phyloP scores from a whole-genome alignment of 2,113 vertebrate species.

The Bos taurus region DNA sequence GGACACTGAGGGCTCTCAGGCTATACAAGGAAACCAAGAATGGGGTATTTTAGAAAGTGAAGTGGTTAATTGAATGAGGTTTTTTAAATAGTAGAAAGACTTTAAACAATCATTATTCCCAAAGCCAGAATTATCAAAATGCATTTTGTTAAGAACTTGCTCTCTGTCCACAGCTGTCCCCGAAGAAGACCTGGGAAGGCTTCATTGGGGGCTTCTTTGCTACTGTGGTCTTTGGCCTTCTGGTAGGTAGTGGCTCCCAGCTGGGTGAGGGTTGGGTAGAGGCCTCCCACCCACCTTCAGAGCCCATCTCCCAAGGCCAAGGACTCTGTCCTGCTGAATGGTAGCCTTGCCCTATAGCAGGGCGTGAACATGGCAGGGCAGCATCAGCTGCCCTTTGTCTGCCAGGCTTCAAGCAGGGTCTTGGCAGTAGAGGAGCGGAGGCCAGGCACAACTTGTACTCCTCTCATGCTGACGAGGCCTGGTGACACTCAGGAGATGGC shows the following conservation, averaged over 20 bases:
- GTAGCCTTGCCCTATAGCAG: background rate
- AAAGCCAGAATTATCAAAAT: background rate
- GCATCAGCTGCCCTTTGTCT: background rate
- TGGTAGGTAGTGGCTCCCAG: slow-evolving; percentile 82
- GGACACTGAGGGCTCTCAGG: background rate
- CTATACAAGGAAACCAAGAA: background rate
- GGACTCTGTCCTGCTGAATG: background rate
- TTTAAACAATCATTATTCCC: background rate
- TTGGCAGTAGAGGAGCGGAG: background rate
- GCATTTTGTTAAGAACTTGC: background rate
- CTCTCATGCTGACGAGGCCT: background rate
- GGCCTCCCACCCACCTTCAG: background rate
- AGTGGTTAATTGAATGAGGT: background rate
- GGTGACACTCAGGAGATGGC: background rate
- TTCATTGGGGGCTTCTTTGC: slow-evolving; percentile 97
- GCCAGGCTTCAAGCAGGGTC: background rate
- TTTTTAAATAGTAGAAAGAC: background rate
- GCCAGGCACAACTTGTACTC: accelerated
- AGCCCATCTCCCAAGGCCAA: background rate
- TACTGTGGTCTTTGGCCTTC: slow-evolving; percentile 93
- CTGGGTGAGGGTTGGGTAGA: background rate
- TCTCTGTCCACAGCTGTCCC: slow-evolving; percentile 88
- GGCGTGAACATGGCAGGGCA: background rate
- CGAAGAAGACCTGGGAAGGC: slow-evolving; percentile 99
- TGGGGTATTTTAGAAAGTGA: background rate